A percentile compares a stretch with the other conserved stretches of the same genome.
Evolutionary conservation across 2,113 vertebrate species (phyloP).

Genomic region (Emydocephalus ijimae): DNA sequence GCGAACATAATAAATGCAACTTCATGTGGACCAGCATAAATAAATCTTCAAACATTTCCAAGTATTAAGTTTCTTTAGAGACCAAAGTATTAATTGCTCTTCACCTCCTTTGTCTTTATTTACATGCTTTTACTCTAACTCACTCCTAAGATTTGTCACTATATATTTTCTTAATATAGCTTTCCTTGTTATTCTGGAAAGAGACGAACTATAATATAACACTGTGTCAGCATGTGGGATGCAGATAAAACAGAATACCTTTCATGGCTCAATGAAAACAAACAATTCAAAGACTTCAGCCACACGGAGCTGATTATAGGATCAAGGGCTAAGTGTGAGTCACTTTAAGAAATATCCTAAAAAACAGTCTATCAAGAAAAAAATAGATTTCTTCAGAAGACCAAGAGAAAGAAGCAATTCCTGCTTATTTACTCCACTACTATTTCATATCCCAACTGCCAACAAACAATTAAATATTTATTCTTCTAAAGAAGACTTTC

Average conservation of each 20-base stretch:
- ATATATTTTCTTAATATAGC: constrained; percentile 19
- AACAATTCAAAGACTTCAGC: neutral
- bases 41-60: neutral
- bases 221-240: constrained; percentile 10
- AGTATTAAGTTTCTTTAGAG: neutral
- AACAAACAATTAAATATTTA: neutral
- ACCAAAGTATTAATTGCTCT: neutral
- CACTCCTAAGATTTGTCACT: constrained; percentile 1
- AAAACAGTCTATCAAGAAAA: neutral
- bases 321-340: neutral
- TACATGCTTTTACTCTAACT: neutral
- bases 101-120: neutral
- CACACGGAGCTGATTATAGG: constrained; percentile 5
- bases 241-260: constrained; percentile 21
- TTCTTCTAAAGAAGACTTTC: constrained; percentile 17
- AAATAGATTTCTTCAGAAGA: neutral
- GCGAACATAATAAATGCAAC: neutral
- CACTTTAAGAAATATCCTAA: neutral
- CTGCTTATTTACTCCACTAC: neutral
- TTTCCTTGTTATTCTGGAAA: constrained; percentile 1
- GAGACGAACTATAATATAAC: neutral
- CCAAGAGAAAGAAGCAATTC: neutral
- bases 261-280: constrained; percentile 1
- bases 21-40: neutral
- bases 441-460: neutral